These are phyloP conservation scores for Apantesis nais DNA, from an alignment of 2,888 invertebrate species.

Conservation along the genomic window DNA sequence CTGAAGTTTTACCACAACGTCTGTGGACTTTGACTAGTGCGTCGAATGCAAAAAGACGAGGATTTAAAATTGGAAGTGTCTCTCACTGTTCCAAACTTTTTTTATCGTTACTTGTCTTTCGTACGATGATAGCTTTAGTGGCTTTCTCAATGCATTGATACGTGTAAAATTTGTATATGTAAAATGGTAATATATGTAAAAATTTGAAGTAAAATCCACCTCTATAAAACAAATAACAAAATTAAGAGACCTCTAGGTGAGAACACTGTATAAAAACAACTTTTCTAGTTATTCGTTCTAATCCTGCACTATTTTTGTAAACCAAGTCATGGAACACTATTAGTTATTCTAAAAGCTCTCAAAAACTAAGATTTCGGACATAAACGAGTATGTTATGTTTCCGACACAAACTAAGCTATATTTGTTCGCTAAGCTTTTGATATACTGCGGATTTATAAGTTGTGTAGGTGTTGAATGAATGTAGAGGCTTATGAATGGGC, in stretches of 20 bases:
- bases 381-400: neutral
- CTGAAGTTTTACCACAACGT: neutral
- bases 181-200: too few relatives aligned
- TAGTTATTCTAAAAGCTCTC: neutral
- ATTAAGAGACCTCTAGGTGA: too few relatives aligned
- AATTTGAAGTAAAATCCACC: too few relatives aligned
- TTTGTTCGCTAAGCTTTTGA: slow-evolving; percentile 25
- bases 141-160: neutral
- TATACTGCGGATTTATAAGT: slow-evolving; percentile 9
- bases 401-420: neutral
- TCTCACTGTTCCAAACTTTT: slow-evolving; percentile 7
- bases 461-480: slow-evolving; percentile 47
- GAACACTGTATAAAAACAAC: too few relatives aligned
- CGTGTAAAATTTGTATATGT: neutral
- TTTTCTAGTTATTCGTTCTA: too few relatives aligned
- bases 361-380: neutral
- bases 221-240: too few relatives aligned
- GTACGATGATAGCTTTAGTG: neutral
- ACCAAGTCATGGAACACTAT: neutral
- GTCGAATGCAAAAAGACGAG: neutral
- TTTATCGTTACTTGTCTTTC: neutral
- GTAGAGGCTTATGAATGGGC: slow-evolving; percentile 35
- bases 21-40: slow-evolving; percentile 4
- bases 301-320: too few relatives aligned
- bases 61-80: neutral